phyloP scores from a whole-genome alignment of 2,797 vertebrate genomes.

The Anomalospiza imberbis region DNA sequence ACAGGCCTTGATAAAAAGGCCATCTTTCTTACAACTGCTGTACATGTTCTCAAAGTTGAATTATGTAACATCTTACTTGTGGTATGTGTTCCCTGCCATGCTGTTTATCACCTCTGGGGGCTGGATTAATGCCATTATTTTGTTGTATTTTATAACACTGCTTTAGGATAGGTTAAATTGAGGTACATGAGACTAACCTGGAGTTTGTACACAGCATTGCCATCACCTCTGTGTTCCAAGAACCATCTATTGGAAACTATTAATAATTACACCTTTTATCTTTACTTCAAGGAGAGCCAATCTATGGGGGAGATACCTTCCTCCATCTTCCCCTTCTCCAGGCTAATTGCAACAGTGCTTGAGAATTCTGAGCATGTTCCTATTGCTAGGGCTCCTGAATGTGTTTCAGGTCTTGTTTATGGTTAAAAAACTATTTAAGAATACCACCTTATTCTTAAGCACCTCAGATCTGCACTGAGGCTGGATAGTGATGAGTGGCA shows the following conservation, averaged over 20 bases:
- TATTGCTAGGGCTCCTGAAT: background rate
- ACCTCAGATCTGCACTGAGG: background rate
- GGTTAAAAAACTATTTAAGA: background rate
- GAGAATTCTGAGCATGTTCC: background rate
- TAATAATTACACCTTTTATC: background rate
- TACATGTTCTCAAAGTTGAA: background rate
- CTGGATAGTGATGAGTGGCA: background rate
- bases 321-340: background rate
- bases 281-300: background rate
- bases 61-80: background rate
- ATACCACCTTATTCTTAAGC: too few species aligned
- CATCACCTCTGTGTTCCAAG: background rate
- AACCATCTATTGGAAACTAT: background rate
- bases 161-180: background rate
- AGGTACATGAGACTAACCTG: background rate
- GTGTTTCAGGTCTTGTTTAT: background rate
- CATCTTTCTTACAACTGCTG: background rate
- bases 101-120: background rate
- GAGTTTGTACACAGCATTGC: background rate
- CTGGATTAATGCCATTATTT: background rate
- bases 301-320: background rate
- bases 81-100: rapidly evolving
- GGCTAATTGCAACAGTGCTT: background rate
- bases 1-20: background rate
- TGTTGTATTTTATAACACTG: background rate